Base-by-base conservation (phyloP, 2,888 invertebrate species). In the Adela reaumurella region DNA sequence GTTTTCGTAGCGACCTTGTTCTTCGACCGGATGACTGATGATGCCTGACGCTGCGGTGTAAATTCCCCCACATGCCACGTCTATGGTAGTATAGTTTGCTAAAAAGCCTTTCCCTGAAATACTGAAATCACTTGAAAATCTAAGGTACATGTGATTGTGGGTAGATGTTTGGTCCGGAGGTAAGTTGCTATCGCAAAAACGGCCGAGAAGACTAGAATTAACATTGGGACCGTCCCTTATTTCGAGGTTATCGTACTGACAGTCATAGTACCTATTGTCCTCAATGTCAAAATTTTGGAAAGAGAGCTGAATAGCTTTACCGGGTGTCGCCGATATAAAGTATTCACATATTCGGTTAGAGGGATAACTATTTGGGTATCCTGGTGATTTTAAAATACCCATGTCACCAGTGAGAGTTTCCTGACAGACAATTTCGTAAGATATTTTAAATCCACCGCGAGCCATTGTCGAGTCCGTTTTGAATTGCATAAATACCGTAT, bases 31-130 rank as follows among this genome's bases (percentile, higher is more conserved):
- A 48, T 88, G 81, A 19, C 81, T 79, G 50, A 95, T 86, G 1
- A 79, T 66, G 1, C 89, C 89, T 1, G 80, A 72, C 1, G 70
- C 59, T 2, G 76, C 74, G 54, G 80, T 86, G 43, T 86, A 66
- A 47, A 90, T 82, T 2, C 92, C 92, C 1, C 93, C 93, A 67
- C 93, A 94, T 50, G 74, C 85, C 64, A 81, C 81, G 51, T 85
- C 78, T 24, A 87, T 63, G 0, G 88, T 81, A 0, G 86, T 83
- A 60, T 89, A 95, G 52, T 88, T 87, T 1, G 89, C 88, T 51
- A 81, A 79, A 62, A 94, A 94, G 2, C 94, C 94, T 45, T 77
- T 74, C 2, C 85, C 84, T 4, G 70, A 62, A 16, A 82, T 57
- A 17, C 73, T 82, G 43, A 65, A 57, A 58, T 88, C 88, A 1